Percentiles rank a stretch among this genome's conserved stretches.
phyloP scores from a whole-genome alignment of 2,888 invertebrate genomes.

The Leuctra nigra region DNA sequence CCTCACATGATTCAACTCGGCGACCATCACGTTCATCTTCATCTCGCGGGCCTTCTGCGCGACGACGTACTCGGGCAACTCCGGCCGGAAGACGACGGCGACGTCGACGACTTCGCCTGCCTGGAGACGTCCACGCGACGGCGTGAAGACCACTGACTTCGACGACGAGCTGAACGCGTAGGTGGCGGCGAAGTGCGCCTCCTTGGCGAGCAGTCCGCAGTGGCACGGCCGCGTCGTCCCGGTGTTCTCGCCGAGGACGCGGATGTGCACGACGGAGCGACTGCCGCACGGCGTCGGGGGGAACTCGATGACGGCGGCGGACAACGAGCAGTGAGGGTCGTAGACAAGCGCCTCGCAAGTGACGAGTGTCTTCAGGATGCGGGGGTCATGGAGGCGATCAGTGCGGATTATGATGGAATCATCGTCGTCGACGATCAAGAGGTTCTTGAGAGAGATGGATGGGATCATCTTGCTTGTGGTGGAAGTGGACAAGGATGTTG shows the following conservation, averaged over 20 bases:
- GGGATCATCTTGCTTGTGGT: neutral
- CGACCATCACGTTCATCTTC: neutral
- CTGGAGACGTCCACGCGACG: neutral
- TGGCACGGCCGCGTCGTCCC: neutral
- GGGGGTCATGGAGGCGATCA: neutral
- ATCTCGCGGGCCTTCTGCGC: neutral
- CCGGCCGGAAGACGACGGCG: constrained; percentile 5
- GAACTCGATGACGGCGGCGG: neutral
- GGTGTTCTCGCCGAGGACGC: neutral
- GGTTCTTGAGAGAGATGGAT: neutral
- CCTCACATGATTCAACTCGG: neutral
- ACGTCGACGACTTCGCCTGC: constrained; percentile 5
- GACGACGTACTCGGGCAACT: neutral
- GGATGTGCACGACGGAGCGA: neutral
- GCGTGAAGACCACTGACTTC: neutral
- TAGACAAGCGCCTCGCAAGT: neutral
- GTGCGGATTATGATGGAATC: neutral
- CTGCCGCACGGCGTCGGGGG: constrained; percentile 12
- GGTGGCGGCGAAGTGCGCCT: neutral
- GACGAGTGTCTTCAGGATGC: neutral
- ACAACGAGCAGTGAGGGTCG: constrained; percentile 8
- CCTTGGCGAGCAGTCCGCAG: neutral
- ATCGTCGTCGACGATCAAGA: neutral
- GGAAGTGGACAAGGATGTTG: neutral
- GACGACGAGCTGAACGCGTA: neutral